Evolutionary conservation across 2,888 invertebrate species (phyloP), one percentile per base, ranked within the genome.

Genomic region (Protodeltote pygarga): DNA sequence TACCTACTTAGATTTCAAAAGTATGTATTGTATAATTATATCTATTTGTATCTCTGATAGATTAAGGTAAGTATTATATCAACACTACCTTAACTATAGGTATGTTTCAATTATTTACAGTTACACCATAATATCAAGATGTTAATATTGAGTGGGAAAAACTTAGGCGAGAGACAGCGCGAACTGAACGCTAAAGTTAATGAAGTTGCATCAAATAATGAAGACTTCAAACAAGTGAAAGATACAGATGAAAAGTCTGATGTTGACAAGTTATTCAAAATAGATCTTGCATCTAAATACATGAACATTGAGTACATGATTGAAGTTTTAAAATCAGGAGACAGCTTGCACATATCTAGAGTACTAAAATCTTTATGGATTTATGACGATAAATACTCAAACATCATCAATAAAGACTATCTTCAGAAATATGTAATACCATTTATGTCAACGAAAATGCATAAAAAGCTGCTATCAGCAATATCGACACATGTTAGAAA

Each of bases 371-470:
- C 73, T 40, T 25, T 16, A 11, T 88, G 85, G 85, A 38, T 89
- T 8, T 83, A 71, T 59, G 61, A 67, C 15, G 73, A 77, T 45
- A 63, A 75, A 11, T 77, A 72, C 44, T 65, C 73, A 5, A 28
- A 74, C 6, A 29, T 80, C 2, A 76, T 86, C 10, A 81, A 83
- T 46, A 64, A 75, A 1, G 64, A 77, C 17, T 75, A 81, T 50
- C 72, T 89, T 2, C 73, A 83, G 9, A 29, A 68, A 0, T 65
- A 83, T 25, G 55, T 88, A 14, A 83, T 88, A 46, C 83, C 88
- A 3, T 65, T 49, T 0, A 86, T 87, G 83, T 85, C 89, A 2
- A 39, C 57, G 1, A 85, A 82, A 73, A 83, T 85, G 80, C 84
- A 75, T 44, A 78, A 71, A 20, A 87, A 85, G 40, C 51, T 82